phyloP scores from a whole-genome alignment of 2,888 invertebrate species.

The Calameuta filiformis region DNA sequence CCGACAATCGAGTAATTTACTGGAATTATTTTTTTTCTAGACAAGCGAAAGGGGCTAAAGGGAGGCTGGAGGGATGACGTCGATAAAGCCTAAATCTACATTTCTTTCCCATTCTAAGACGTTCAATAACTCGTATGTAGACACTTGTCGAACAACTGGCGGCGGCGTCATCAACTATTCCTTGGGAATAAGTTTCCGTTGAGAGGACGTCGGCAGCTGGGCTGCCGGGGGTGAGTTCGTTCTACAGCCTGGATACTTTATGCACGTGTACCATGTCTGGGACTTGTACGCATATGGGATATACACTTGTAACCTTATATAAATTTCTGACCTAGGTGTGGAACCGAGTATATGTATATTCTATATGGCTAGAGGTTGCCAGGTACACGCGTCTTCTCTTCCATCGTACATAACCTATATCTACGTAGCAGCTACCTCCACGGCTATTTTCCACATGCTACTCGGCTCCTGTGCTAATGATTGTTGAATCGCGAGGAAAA shows the following conservation, averaged over 20 bases:
- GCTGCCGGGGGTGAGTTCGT: not conserved
- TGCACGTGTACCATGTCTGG: not conserved
- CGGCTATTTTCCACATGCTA: not conserved
- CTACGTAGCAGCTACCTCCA: not conserved
- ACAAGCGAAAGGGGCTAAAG: not conserved
- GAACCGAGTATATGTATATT: not conserved
- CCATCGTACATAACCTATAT: not conserved
- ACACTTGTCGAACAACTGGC: slow-evolving; percentile 43
- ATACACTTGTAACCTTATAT: not conserved
- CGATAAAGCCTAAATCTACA: slow-evolving; percentile 35
- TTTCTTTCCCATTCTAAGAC: slow-evolving; percentile 37
- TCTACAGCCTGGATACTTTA: not conserved
- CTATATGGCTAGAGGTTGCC: not conserved
- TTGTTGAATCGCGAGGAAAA: slow-evolving; percentile 8
- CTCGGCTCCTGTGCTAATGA: not conserved
- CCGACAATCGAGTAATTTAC: not conserved
- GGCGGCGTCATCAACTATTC: slow-evolving; percentile 37
- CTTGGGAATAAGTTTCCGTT: slow-evolving; percentile 25
- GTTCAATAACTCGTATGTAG: slow-evolving; percentile 43
- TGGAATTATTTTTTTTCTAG: not conserved
- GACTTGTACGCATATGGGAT: not conserved
- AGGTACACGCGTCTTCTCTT: not conserved
- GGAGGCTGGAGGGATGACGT: not conserved
- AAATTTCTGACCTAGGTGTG: not conserved
- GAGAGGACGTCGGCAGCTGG: slow-evolving; percentile 9